Base-by-base conservation (phyloP, 1,140 invertebrate species). In the Listronotus oregonensis region DNA sequence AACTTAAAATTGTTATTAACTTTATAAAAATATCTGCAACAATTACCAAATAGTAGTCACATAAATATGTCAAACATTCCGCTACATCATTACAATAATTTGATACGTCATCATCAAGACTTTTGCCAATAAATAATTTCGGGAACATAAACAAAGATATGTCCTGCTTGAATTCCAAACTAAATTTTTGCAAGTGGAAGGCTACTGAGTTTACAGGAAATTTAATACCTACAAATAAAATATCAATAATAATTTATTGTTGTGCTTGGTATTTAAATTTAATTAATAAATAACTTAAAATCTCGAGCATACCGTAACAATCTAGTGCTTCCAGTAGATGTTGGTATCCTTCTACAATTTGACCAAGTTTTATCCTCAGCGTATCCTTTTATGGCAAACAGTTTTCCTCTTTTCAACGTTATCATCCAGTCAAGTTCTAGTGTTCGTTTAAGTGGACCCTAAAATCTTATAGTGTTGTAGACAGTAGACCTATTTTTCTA, bases 21-120 rank as follows among this genome's bases (percentile, higher is more conserved):
- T 62, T 15, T 27, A 39, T 49, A 46, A 37, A 54, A 27, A 5
- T 27, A 27, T 27, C 21, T 34, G 9, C 12, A 47, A 14, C 7
- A 76, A 70, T 31, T 72, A 83, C 82, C 60, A 75, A 77, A 66
- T 76, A 84, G 34, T 83, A 70, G 6, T 73, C 70, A 54, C 80
- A 83, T 68, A 85, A 72, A 32, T 80, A 75, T 0, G 71, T 58
- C 4, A 85, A 75, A 68, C 82, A 84, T n/a, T 74, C 73, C 0
- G 82, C 77, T 11, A 85, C 67, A 47, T 82, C 80, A 40, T 83
- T 78, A 31, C 73, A 77, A 65, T 81, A 82, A 51, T 81, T 77
- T 0, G 75, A 73, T 17, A 73, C 64, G 34, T 76, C 72, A n/a
- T 72, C 70, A 57, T 72, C 69, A 32, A 49, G 60, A 50, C 34